phyloP scores from a whole-genome alignment of 2,888 invertebrate genomes.

The Mesorhabditis sp. region DNA sequence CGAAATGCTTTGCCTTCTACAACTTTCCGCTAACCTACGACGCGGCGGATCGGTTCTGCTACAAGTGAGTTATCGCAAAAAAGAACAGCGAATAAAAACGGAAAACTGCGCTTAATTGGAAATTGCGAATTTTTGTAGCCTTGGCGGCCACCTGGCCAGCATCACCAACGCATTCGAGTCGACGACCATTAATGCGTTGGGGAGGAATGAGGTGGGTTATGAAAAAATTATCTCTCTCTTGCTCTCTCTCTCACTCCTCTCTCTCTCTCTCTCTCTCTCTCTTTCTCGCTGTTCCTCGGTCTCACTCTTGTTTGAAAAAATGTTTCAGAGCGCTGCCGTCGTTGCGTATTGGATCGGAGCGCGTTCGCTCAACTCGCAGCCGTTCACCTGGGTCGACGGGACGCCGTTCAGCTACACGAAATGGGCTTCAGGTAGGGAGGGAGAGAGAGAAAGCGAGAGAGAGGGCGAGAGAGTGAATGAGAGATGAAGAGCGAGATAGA shows the following conservation, averaged over 20 bases:
- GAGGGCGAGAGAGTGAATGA: too few relatives aligned
- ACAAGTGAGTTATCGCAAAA: not conserved
- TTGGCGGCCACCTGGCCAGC: not conserved
- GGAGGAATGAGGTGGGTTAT: not conserved
- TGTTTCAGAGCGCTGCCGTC: not conserved
- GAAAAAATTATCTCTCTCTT: not conserved
- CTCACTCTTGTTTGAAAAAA: too few relatives aligned
- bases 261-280: too few relatives aligned
- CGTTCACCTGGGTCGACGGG: constrained; percentile 3
- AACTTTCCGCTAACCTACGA: constrained; percentile 1
- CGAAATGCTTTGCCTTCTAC: not conserved
- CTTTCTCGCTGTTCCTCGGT: too few relatives aligned
- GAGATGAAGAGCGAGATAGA: too few relatives aligned
- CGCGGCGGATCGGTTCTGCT: not conserved
- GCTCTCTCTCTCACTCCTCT: not conserved
- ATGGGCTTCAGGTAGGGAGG: not conserved
- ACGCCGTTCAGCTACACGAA: not conserved
- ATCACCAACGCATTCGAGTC: not conserved
- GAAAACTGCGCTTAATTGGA: too few relatives aligned
- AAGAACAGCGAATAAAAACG: too few relatives aligned
- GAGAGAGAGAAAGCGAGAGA: too few relatives aligned
- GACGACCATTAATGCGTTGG: not conserved
- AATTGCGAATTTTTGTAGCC: not conserved
- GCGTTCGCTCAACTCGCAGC: not conserved
- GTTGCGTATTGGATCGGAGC: not conserved